These are phyloP conservation scores for Atethmia centrago DNA, from an alignment of 2,888 invertebrate species.

Conservation along the genomic window DNA sequence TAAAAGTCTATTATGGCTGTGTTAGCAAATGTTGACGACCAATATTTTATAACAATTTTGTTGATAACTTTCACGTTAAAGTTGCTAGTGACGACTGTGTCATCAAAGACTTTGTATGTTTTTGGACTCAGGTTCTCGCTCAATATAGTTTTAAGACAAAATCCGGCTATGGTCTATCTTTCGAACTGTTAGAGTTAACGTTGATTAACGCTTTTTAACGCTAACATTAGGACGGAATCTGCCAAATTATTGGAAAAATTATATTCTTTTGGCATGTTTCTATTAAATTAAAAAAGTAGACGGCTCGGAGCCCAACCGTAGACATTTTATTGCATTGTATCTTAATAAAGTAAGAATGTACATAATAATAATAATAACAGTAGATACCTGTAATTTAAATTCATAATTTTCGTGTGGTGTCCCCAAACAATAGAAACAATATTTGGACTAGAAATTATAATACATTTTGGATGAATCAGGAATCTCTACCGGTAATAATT, in stretches of 20 bases:
- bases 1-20: slow-evolving; percentile 65
- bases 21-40: slow-evolving; percentile 67
- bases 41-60: slow-evolving; percentile 67
- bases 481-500: slow-evolving; percentile 70
- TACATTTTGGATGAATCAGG: slow-evolving; percentile 49
- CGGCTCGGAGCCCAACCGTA: slow-evolving; percentile 70
- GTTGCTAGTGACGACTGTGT: slow-evolving; percentile 65
- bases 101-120: slow-evolving; percentile 63
- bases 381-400: slow-evolving; percentile 40
- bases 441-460: slow-evolving; percentile 46
- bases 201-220: slow-evolving; percentile 63
- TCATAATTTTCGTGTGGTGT: slow-evolving; percentile 5
- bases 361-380: slow-evolving; percentile 58
- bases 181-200: slow-evolving; percentile 44
- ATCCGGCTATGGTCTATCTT: slow-evolving; percentile 61
- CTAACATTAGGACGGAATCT: slow-evolving; percentile 60
- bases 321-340: slow-evolving; percentile 69
- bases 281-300: slow-evolving; percentile 60
- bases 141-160: slow-evolving; percentile 78
- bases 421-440: slow-evolving; percentile 19
- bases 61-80: slow-evolving; percentile 61
- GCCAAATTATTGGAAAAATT: slow-evolving; percentile 57
- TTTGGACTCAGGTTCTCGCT: slow-evolving; percentile 79
- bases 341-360: slow-evolving; percentile 63
- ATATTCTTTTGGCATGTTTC: slow-evolving; percentile 65